These are phyloP conservation scores for Noctuana brunneofusca DNA, from an alignment of 2,888 invertebrate species.

Conservation along the genomic window DNA sequence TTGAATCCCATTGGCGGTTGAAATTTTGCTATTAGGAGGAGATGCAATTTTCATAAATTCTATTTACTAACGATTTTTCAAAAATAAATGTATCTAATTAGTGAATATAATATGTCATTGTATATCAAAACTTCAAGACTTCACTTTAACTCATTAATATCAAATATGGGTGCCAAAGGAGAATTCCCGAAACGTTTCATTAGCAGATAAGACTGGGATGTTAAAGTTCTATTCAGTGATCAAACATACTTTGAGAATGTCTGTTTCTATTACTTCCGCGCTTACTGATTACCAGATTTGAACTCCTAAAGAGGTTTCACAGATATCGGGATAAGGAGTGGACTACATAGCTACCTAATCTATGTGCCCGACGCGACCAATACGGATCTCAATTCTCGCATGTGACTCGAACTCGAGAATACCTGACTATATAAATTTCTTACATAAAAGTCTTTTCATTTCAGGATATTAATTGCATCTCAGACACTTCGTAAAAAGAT, in stretches of 20 bases:
- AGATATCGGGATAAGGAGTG: too few species aligned
- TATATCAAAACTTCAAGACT: not conserved
- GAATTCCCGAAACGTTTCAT: conserved; percentile 1
- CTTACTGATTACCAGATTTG: not conserved
- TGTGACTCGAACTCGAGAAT: too few species aligned
- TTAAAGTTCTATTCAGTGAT: conserved; percentile 8
- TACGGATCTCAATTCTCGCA: too few species aligned
- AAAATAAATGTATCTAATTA: too few species aligned
- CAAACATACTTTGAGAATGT: conserved; percentile 5
- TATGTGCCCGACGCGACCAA: too few species aligned
- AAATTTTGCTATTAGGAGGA: too few species aligned
- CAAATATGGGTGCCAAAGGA: not conserved
- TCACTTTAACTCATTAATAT: not conserved
- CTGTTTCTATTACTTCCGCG: conserved; percentile 3
- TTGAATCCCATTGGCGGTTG: too few species aligned
- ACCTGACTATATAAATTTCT: too few species aligned
- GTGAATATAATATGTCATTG: too few species aligned
- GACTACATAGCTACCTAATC: too few species aligned
- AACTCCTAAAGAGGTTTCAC: not conserved
- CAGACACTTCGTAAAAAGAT: conserved; percentile 5
- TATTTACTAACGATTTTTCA: too few species aligned
- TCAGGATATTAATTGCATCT: not conserved
- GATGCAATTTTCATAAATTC: too few species aligned
- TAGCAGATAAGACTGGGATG: conserved; percentile 11
- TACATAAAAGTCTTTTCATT: not conserved